phyloP scores from a whole-genome alignment of 2,797 vertebrate genomes.

The Triplophysa yarkandensis region DNA sequence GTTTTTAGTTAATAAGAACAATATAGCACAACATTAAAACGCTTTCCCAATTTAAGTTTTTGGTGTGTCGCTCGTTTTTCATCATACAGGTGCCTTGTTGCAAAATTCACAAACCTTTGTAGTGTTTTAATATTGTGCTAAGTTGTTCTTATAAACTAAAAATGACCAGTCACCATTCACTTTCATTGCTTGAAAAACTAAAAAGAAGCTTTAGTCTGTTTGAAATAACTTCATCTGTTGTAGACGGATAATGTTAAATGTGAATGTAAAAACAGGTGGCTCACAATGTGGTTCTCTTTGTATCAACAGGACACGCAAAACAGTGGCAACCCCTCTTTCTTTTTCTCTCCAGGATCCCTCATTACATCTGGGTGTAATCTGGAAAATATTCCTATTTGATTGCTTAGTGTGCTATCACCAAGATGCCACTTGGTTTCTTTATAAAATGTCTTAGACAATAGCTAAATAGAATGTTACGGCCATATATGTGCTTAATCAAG shows the following conservation, averaged over 20 bases:
- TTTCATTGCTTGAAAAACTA: neutral
- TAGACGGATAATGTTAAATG: too few relatives aligned
- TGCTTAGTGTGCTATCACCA: neutral
- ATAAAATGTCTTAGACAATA: neutral
- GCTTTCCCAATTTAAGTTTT: too few relatives aligned
- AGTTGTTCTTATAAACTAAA: too few relatives aligned
- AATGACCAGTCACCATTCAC: neutral
- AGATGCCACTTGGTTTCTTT: neutral
- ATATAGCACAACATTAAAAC: too few relatives aligned
- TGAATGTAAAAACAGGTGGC: conserved; percentile 23
- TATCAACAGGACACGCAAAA: conserved; percentile 20
- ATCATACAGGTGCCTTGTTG: too few relatives aligned
- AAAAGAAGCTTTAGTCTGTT: neutral
- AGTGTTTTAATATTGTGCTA: too few relatives aligned
- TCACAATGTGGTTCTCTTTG: neutral
- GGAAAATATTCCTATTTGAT: neutral
- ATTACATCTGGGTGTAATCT: neutral
- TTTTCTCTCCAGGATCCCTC: neutral
- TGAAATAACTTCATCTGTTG: too few relatives aligned
- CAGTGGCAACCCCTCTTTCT: conserved; percentile 2
- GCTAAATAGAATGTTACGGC: neutral
- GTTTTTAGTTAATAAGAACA: too few relatives aligned
- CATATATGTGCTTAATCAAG: conserved; percentile 24
- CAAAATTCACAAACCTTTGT: too few relatives aligned
- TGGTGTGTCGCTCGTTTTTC: too few relatives aligned